Conservation (phyloP, 2,113 vertebrate genomes). For the Drymodes brunneopygia region DNA sequence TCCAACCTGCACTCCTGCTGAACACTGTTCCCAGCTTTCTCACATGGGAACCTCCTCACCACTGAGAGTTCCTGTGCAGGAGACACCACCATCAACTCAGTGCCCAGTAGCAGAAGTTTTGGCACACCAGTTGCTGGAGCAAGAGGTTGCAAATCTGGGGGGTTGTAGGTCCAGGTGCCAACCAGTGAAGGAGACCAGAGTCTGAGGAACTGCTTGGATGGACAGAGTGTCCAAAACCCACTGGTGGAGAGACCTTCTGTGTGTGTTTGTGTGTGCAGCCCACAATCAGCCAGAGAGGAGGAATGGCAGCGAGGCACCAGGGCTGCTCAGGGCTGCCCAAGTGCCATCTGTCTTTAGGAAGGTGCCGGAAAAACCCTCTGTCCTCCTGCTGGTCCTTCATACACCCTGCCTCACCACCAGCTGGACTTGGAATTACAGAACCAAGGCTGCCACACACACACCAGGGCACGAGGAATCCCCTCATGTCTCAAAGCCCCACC, state of each 20-base stretch:
- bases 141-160: background rate
- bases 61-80: accelerated
- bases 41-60: accelerated
- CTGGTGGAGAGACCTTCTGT: background rate
- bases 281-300: background rate
- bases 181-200: background rate
- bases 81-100: accelerated
- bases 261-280: background rate
- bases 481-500: background rate
- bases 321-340: background rate
- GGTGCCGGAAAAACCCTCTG: background rate
- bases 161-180: background rate
- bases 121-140: background rate
- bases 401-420: background rate
- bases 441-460: background rate
- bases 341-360: background rate
- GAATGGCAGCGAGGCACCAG: accelerated
- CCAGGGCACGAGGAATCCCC: background rate
- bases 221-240: background rate
- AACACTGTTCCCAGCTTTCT: background rate
- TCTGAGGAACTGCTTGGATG: background rate
- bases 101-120: accelerated
- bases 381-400: background rate
- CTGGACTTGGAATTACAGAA: background rate
- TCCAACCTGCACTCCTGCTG: background rate